Conservation (phyloP, 2,113 vertebrate species). For the Helogale parvula region DNA sequence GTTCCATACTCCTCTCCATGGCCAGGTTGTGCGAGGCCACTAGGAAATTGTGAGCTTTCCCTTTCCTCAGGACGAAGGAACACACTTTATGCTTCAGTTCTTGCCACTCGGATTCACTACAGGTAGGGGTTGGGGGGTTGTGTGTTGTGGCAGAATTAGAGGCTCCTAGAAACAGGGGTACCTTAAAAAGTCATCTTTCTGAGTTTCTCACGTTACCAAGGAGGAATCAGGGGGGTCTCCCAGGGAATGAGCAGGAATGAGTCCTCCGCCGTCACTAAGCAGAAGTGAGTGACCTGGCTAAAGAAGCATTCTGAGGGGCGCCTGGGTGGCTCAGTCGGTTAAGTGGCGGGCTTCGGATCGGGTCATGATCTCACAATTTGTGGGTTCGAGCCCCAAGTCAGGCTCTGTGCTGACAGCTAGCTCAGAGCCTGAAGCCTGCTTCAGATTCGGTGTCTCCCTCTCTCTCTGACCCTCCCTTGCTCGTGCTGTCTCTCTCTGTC, state of each 20-base stretch:
- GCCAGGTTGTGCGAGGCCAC: constrained; percentile 61
- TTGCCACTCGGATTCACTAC: constrained; percentile 59
- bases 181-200: neutral
- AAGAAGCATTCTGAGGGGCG: neutral
- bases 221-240: neutral
- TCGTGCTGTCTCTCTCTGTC: no score
- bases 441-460: no score
- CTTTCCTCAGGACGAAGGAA: constrained; percentile 57
- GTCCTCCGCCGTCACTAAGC: neutral
- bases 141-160: neutral
- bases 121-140: neutral
- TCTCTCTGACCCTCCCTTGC: no score
- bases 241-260: neutral
- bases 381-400: no score
- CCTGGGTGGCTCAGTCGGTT: no score
- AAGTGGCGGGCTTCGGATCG: no score
- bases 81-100: constrained; percentile 56
- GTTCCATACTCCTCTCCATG: constrained; percentile 65
- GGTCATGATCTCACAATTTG: no score
- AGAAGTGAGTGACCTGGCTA: neutral
- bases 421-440: no score
- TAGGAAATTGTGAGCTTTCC: constrained; percentile 70
- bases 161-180: neutral
- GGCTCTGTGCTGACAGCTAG: no score
- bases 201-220: neutral